phyloP scores from a whole-genome alignment of 2,888 invertebrate genomes.

The Phalera bucephala region DNA sequence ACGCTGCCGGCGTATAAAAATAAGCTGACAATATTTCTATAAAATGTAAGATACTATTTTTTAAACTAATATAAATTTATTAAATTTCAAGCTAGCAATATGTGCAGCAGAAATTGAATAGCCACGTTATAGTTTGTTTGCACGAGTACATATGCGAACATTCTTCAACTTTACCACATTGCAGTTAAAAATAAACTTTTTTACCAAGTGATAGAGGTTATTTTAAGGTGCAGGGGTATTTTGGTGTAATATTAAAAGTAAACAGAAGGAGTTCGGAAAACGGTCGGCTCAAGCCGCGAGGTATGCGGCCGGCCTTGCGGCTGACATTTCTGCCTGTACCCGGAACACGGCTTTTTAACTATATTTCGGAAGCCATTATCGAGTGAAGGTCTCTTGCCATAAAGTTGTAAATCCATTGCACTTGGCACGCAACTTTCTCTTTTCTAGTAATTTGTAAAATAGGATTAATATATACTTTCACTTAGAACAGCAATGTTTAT shows the following conservation, averaged over 20 bases:
- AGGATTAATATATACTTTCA: not conserved
- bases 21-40: too few species aligned
- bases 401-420: not conserved
- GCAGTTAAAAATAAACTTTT: too few species aligned
- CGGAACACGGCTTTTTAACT: not conserved
- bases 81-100: too few species aligned
- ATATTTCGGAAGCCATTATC: not conserved
- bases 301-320: not conserved
- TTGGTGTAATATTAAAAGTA: not conserved
- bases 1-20: too few species aligned
- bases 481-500: too few species aligned
- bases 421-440: not conserved
- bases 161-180: too few species aligned
- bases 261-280: not conserved
- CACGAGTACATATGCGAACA: too few species aligned
- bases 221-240: not conserved
- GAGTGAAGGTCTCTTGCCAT: not conserved
- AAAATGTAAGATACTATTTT: too few species aligned
- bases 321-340: not conserved
- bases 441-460: not conserved
- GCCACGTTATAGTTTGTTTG: too few species aligned
- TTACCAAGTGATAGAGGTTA: too few species aligned
- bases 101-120: too few species aligned
- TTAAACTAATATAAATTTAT: too few species aligned
- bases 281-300: not conserved